These are phyloP conservation scores for Bugula neritina DNA, from an alignment of 2,888 invertebrate genomes.

Conservation along the genomic window DNA sequence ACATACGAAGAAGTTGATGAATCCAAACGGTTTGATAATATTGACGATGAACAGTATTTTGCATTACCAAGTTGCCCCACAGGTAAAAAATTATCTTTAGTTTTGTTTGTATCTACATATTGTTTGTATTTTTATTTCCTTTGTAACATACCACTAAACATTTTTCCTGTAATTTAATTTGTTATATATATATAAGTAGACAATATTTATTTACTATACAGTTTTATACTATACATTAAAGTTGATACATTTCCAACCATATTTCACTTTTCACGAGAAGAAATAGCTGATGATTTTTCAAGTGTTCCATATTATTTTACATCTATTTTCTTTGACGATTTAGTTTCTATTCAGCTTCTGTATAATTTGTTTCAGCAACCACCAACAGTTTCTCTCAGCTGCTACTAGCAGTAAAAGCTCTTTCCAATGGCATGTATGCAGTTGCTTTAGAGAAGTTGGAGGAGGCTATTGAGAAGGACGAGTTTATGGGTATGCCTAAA, in stretches of 20 bases:
- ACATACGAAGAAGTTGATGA: background rate
- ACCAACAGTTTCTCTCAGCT: slow-evolving; percentile 20
- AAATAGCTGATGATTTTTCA: no score
- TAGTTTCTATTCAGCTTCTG: no score
- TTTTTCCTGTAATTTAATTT: no score
- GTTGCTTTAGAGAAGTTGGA: background rate
- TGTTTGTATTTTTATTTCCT: background rate
- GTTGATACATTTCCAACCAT: no score
- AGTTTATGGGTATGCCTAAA: background rate
- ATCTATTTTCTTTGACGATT: no score
- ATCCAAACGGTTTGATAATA: background rate
- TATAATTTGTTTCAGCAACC: background rate
- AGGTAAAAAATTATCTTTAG: background rate
- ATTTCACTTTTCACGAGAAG: no score
- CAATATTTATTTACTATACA: no score
- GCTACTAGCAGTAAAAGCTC: background rate
- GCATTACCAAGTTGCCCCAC: background rate
- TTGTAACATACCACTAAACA: no score
- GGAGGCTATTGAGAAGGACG: background rate
- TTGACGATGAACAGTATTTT: slow-evolving; percentile 3
- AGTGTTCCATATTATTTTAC: no score
- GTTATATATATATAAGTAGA: no score
- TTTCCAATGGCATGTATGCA: background rate
- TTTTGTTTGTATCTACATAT: background rate
- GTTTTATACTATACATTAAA: no score